These are phyloP conservation scores for Pogona vitticeps DNA, from an alignment of 2,113 vertebrate species.

Conservation along the genomic window DNA sequence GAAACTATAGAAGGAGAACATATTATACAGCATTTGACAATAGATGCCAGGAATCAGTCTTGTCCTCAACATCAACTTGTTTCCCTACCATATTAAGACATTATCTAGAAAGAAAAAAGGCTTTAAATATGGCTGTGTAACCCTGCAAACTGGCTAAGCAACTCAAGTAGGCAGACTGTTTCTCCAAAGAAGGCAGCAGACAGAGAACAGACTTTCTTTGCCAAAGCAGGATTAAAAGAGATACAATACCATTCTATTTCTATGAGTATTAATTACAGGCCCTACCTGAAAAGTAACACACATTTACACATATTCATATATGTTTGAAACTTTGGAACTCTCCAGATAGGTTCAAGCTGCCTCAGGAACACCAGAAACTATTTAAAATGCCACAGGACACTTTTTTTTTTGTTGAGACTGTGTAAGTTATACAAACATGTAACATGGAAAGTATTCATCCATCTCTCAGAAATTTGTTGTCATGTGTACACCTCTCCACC, in stretches of 20 bases:
- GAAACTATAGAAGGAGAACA: neutral
- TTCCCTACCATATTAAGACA: neutral
- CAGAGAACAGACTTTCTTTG: neutral
- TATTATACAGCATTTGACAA: neutral
- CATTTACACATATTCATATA: neutral
- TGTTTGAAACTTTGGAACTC: neutral
- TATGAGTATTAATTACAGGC: neutral
- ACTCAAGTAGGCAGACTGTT: neutral
- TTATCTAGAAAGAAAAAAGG: neutral
- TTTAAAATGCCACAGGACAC: neutral
- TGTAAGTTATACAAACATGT: neutral
- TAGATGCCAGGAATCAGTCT: neutral
- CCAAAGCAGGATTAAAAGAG: neutral
- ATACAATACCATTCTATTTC: neutral
- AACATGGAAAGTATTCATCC: too few relatives aligned
- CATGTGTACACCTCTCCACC: neutral
- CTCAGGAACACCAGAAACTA: neutral
- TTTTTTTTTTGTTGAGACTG: neutral
- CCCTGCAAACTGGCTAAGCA: neutral
- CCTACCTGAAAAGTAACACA: neutral
- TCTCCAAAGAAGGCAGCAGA: neutral
- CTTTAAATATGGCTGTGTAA: neutral
- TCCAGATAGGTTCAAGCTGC: too few relatives aligned
- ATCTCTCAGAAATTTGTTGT: neutral
- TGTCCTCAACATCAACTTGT: neutral